Evolutionary conservation across 1,140 invertebrate genomes (phyloP).

Genomic region (Apis dorsata): DNA sequence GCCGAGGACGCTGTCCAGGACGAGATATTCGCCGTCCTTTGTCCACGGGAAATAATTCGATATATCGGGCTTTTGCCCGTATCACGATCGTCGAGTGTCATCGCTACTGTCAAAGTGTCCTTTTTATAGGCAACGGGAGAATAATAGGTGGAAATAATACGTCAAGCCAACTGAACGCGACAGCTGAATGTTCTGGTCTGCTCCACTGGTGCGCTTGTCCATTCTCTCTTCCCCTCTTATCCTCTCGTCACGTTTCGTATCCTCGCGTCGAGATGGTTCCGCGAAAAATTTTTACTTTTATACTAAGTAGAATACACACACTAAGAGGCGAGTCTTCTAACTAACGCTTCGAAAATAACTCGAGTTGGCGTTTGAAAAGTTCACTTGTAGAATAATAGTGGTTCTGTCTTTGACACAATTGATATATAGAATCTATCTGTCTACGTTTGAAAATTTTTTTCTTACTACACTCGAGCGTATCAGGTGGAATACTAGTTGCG

Average conservation of each 20-base stretch:
- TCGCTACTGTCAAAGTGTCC: constrained; percentile 19
- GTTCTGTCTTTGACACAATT: too few species aligned
- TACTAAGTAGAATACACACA: too few species aligned
- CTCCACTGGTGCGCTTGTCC: not conserved
- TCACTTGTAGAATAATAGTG: too few species aligned
- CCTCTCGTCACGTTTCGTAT: not conserved
- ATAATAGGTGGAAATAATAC: constrained; percentile 72
- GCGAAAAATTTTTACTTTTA: not conserved
- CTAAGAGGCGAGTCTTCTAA: too few species aligned
- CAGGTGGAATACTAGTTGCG: not conserved
- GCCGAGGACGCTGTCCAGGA: not conserved
- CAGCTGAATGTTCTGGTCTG: constrained; percentile 62
- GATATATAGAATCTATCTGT: too few species aligned
- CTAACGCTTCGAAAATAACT: too few species aligned
- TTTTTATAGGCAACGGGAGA: constrained; percentile 34
- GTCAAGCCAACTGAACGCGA: constrained; percentile 66
- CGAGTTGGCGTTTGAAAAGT: too few species aligned
- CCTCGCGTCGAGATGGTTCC: not conserved
- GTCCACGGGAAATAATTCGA: constrained; percentile 31
- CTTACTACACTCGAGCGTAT: too few species aligned
- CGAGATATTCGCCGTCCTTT: constrained; percentile 19
- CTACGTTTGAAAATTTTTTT: not conserved
- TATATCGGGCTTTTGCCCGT: constrained; percentile 38
- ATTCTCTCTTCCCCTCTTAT: not conserved
- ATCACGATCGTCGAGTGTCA: constrained; percentile 31